Evolutionary conservation across 2,113 vertebrate genomes (phyloP), one percentile per base, ranked within the genome.

Genomic region (Catharus fuscescens): DNA sequence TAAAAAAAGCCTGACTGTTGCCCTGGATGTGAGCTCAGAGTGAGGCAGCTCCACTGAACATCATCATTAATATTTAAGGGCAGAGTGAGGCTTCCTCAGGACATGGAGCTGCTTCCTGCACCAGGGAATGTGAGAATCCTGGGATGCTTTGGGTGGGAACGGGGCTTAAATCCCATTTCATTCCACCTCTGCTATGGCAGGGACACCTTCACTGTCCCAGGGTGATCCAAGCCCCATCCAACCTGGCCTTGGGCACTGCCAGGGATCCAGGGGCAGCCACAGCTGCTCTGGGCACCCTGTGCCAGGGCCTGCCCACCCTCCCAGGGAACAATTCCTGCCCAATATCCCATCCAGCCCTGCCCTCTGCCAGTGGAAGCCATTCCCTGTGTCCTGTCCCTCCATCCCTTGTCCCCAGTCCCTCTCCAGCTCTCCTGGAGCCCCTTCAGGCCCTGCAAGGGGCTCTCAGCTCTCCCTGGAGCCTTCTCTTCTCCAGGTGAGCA

Each of bases 151-250:
- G 53, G 38, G 13, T 20, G 2, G 23, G 28, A 52, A 50, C 5
- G 14, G 26, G 57, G 5, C 31, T 64, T 2, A 72, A 65, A 71
- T 0, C 10, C 0, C 65, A 48, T 3, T 9, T 10, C 1, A 1
- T 1, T 0, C 54, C 38, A 28, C 2, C 18, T 5, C 34, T 66
- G 42, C 70, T 60, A 34, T 42, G 59, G 21, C 84, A 78, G 62
- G 54, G 62, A 61, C 73, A 45, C 47, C 54, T 69, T 0, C 62
- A 56, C 44, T 3, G 2, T 34, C 53, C 31, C 53, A 67, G 44
- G 45, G 2, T 18, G 17, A 44, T 76, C 83, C 66, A 1, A 53
- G 17, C 45, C 61, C 80, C 4, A 28, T 17, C 64, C 81, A 74
- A 6, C 44, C 56, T 31, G 67, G 38, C 80, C 82, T 59, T 20